A percentile compares a stretch with the other conserved stretches of the same genome.
phyloP scores from a whole-genome alignment of 2,888 invertebrate species.

The Odontocerum albicorne region DNA sequence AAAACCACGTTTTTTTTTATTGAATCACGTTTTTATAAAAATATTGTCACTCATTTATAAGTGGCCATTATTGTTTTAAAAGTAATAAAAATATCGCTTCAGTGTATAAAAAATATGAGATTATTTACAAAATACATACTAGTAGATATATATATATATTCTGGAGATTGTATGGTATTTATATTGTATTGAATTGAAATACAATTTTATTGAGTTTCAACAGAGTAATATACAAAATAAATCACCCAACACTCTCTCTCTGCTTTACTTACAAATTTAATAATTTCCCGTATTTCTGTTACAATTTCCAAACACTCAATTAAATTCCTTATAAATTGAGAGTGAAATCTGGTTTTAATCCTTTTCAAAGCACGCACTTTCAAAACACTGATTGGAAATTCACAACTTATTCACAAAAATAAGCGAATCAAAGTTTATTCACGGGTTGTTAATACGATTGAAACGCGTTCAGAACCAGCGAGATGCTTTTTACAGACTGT shows the following conservation, averaged over 20 bases:
- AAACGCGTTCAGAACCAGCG: slow-evolving; percentile 10
- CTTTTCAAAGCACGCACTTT: background rate
- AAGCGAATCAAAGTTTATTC: background rate
- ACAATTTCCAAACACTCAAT: background rate
- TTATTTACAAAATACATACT: too few relatives aligned
- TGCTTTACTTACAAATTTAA: background rate
- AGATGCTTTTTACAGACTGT: slow-evolving; percentile 6
- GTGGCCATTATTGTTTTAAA: too few relatives aligned
- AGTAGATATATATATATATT: too few relatives aligned
- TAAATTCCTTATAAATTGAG: background rate
- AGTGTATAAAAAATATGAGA: too few relatives aligned
- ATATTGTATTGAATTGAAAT: too few relatives aligned
- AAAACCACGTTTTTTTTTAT: too few relatives aligned
- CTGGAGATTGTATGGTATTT: too few relatives aligned
- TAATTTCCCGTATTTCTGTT: background rate
- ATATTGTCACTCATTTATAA: too few relatives aligned
- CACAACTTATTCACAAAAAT: background rate
- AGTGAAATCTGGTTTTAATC: background rate
- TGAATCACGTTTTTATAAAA: too few relatives aligned
- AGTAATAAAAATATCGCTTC: too few relatives aligned
- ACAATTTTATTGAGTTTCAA: too few relatives aligned
- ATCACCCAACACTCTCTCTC: slow-evolving; percentile 3
- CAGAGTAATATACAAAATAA: background rate
- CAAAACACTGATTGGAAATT: background rate
- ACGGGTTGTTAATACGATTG: background rate